These are phyloP conservation scores for Ametastegia equiseti DNA, from an alignment of 2,888 invertebrate genomes.

Conservation along the genomic window DNA sequence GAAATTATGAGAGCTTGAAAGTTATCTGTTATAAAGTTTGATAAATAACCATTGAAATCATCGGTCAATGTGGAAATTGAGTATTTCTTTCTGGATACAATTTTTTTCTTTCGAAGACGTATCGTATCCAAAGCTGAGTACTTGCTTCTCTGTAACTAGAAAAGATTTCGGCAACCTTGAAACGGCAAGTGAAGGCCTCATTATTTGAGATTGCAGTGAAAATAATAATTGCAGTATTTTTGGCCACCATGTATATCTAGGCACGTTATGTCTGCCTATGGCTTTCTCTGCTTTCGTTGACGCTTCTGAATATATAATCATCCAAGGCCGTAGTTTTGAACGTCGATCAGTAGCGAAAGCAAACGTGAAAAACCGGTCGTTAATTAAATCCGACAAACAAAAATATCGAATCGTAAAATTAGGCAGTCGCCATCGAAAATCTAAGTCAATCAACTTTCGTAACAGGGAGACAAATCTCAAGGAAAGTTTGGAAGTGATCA, in stretches of 20 bases:
- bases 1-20: too few species aligned
- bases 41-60: too few species aligned
- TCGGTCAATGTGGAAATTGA: too few species aligned
- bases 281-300: background rate
- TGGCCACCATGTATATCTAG: background rate
- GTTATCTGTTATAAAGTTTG: too few species aligned
- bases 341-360: background rate
- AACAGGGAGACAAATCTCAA: background rate
- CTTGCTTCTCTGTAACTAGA: too few species aligned
- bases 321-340: background rate
- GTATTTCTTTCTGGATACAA: too few species aligned
- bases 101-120: too few species aligned
- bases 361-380: background rate
- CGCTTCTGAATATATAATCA: background rate
- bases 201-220: too few species aligned
- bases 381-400: background rate
- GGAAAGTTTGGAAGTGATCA: background rate
- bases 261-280: background rate
- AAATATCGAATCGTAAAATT: background rate
- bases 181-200: too few species aligned
- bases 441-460: slow-evolving; percentile 21
- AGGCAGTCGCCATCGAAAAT: background rate
- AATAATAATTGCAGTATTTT: too few species aligned
- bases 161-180: too few species aligned
- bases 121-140: too few species aligned